Conservation (phyloP, 2,797 vertebrate species). For the Alosa sapidissima region DNA sequence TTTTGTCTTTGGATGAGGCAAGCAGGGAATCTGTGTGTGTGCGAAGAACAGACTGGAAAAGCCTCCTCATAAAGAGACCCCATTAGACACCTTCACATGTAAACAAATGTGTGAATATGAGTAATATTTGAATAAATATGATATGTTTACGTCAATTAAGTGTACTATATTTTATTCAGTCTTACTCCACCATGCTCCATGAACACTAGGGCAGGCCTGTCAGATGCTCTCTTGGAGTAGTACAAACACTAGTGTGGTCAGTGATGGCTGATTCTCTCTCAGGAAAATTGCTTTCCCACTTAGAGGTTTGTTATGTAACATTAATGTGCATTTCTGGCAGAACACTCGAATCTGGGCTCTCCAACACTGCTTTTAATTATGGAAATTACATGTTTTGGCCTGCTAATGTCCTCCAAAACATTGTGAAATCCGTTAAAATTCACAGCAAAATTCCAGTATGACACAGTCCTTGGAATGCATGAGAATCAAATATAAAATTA, state of each 20-base stretch:
- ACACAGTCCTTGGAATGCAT: neutral
- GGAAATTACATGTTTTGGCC: neutral
- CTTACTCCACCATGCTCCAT: too few species aligned
- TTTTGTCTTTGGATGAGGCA: too few species aligned
- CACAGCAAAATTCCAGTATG: neutral
- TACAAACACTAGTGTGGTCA: too few species aligned
- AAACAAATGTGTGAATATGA: too few species aligned
- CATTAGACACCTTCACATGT: neutral
- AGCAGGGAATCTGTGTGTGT: neutral
- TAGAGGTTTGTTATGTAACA: neutral
- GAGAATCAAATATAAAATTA: neutral
- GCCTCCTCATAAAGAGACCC: too few species aligned
- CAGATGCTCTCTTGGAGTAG: too few species aligned
- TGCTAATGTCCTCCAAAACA: neutral
- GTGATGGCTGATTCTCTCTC: neutral
- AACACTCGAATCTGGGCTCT: neutral
- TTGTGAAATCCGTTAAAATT: neutral
- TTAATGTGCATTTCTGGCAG: neutral
- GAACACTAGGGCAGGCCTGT: too few species aligned
- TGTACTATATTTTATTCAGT: too few species aligned
- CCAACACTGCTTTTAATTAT: constrained; percentile 1
- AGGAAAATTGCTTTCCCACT: neutral
- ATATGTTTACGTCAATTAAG: too few species aligned
- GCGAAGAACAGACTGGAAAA: too few species aligned
- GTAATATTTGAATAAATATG: too few species aligned